These are phyloP conservation scores for Clostera curtula DNA, from an alignment of 2,888 invertebrate species.

Conservation along the genomic window DNA sequence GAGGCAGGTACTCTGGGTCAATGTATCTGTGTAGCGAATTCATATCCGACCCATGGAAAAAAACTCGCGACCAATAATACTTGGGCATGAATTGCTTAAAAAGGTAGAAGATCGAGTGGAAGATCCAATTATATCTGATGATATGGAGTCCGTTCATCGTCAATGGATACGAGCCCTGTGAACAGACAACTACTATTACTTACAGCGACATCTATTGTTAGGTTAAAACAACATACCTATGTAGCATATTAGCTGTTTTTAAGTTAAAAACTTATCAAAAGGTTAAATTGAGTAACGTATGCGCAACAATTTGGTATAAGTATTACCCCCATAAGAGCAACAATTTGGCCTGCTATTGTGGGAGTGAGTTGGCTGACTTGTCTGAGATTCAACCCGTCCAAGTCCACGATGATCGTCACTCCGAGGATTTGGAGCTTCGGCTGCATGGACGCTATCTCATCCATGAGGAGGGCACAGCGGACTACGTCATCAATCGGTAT, in stretches of 20 bases:
- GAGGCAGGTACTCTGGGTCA: conserved; percentile 48
- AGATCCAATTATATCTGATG: conserved; percentile 85
- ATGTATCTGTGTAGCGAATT: conserved; percentile 52
- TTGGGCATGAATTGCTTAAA: conserved; percentile 84
- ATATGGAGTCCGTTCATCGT: conserved; percentile 83
- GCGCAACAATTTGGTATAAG: conserved; percentile 1
- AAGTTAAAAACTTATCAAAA: conserved; percentile 1
- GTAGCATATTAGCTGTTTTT: too few relatives aligned
- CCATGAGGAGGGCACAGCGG: conserved; percentile 56
- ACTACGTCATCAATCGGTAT: conserved; percentile 54
- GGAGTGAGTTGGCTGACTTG: conserved; percentile 52
- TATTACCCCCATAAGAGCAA: conserved; percentile 58
- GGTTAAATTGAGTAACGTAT: conserved; percentile 9
- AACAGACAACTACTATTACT: neutral
- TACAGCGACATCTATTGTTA: conserved; percentile 7
- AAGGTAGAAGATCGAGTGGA: conserved; percentile 82
- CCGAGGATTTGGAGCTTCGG: conserved; percentile 62
- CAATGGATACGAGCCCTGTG: conserved; percentile 82
- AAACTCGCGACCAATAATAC: conserved; percentile 73
- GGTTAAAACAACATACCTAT: too few relatives aligned
- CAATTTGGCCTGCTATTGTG: conserved; percentile 53
- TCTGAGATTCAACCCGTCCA: conserved; percentile 47
- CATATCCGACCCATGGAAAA: conserved; percentile 58
- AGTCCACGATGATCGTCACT: conserved; percentile 58
- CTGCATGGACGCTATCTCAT: conserved; percentile 57